Evolutionary conservation across 2,113 vertebrate genomes (phyloP).

Genomic region (Gambusia affinis): DNA sequence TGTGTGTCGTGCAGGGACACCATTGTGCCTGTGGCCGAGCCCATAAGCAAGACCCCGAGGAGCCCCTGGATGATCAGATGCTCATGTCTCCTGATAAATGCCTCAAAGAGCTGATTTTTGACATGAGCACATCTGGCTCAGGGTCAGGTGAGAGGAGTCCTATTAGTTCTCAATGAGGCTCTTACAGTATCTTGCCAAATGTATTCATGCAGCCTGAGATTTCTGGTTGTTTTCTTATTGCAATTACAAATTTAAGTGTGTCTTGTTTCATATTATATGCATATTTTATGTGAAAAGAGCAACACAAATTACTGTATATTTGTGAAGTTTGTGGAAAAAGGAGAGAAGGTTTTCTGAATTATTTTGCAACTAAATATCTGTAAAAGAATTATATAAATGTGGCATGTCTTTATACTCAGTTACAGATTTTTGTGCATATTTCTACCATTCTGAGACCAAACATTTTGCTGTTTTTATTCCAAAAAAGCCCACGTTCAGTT

Average conservation of each 20-base stretch:
- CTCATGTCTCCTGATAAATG: conserved; percentile 84
- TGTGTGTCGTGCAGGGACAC: conserved; percentile 75
- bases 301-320: background rate
- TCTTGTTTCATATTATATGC: background rate
- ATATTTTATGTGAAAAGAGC: background rate
- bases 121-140: conserved; percentile 93
- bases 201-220: background rate
- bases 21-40: conserved; percentile 73
- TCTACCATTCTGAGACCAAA: background rate
- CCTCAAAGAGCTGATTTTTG: conserved; percentile 91
- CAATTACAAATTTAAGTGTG: background rate
- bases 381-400: background rate
- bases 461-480: too few relatives aligned
- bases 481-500: background rate
- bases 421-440: background rate
- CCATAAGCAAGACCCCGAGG: conserved; percentile 84
- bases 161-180: background rate
- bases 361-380: background rate
- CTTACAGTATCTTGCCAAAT: background rate
- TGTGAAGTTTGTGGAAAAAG: too few relatives aligned
- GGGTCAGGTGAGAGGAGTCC: conserved; percentile 86
- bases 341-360: background rate
- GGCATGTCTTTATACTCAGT: background rate
- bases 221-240: background rate
- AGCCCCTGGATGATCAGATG: conserved; percentile 84